phyloP scores from a whole-genome alignment of 2,797 vertebrate genomes.

The Chanos chanos region DNA sequence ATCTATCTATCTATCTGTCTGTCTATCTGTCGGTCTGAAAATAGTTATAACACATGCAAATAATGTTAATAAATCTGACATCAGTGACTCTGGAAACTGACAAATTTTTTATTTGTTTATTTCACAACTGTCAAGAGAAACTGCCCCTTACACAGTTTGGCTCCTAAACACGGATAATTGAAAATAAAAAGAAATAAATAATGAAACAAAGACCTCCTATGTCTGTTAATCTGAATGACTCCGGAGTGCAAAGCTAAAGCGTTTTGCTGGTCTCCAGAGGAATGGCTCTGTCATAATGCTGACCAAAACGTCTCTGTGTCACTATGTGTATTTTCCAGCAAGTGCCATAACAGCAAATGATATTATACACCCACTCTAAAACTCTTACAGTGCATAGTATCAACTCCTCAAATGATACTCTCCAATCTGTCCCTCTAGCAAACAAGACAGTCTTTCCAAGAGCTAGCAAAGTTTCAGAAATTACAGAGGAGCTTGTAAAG shows the following conservation, averaged over 20 bases:
- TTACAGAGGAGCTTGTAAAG: conserved; percentile 47
- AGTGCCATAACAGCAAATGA: conserved; percentile 52
- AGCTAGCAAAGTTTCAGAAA: conserved; percentile 68
- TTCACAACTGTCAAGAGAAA: too few relatives aligned
- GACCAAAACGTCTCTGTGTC: too few relatives aligned
- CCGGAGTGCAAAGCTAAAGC: conserved; percentile 18
- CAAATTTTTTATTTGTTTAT: too few relatives aligned
- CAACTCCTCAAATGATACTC: conserved; percentile 65
- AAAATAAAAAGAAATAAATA: too few relatives aligned
- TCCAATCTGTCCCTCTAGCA: conserved; percentile 66
- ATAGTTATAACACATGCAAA: too few relatives aligned
- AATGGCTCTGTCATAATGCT: conserved; percentile 16
- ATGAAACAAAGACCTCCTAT: too few relatives aligned
- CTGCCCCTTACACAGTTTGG: too few relatives aligned
- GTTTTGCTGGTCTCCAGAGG: conserved; percentile 18
- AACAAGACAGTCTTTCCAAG: conserved; percentile 66
- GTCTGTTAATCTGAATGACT: conserved; percentile 19
- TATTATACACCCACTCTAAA: conserved; percentile 55
- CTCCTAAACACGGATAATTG: too few relatives aligned
- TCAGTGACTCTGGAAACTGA: too few relatives aligned
- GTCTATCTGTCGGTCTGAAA: too few relatives aligned
- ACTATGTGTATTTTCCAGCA: conserved; percentile 63
- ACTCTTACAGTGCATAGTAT: conserved; percentile 45
- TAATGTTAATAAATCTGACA: too few relatives aligned
- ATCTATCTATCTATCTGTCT: too few relatives aligned